Base-by-base conservation (phyloP, 2,113 vertebrate genomes). In the Acanthisitta chloris region DNA sequence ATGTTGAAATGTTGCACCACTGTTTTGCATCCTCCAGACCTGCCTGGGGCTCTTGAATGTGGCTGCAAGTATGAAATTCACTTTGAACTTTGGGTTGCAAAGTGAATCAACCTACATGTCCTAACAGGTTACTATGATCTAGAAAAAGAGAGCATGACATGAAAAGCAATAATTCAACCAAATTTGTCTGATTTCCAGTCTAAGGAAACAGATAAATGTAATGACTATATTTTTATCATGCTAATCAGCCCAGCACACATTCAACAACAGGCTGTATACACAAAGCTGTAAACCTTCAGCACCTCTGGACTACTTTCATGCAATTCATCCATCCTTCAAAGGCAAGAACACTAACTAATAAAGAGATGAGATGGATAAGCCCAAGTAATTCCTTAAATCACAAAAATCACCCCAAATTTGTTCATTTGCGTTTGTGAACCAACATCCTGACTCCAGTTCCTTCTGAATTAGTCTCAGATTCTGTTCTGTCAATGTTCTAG, bases 1-100 rank as follows among this genome's bases (percentile, higher is more conserved):
- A 51, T 6, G 18, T 0, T 10, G 40, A 48, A 45, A 17, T 2
- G 1, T 46, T 9, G 4, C 20, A 36, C 12, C 14, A 12, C 19
- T 9, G 10, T 31, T 90, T 57, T 52, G 17, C 24, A 74, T 34
- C n/a, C 80, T 84, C 40, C 48, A 48, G 49, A 19, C 24, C 25
- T 74, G 19, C 10, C 42, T 33, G 66, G 0, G 2, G 17, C 2
- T 76, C 45, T 61, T 69, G 21, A 36, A 43, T 15, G 25, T 16
- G 26, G 24, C 6, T 77, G 36, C 10, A 17, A 29, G 42, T 45
- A 57, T 7, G 6, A 77, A 77, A 88, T n/a, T 38, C 2, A 16
- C 40, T 80, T 67, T 52, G 36, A 20, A 38, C 18, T 64, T 74
- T 8, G 14, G 17, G 12, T 84, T 67, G 19, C 26, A 59, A 55